Base-by-base conservation (phyloP, 2,113 vertebrate species). In the Synchiropus splendidus region DNA sequence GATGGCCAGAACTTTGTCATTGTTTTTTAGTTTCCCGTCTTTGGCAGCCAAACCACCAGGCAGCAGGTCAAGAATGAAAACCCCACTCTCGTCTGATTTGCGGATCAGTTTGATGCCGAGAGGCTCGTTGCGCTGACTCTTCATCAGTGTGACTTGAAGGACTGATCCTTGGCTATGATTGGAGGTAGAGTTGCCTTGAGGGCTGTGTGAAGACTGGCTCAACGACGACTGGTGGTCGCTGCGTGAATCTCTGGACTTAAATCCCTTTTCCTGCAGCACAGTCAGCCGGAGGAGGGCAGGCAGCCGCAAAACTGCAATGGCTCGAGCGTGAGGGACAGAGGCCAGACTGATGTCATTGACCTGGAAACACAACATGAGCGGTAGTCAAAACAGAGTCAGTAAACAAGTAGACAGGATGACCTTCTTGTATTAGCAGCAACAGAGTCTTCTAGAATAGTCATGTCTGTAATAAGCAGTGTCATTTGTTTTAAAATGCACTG, bases 261-360 rank as follows among this genome's bases (percentile, higher is more conserved):
- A 94, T 0, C 92, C 92, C 72, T 91, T 92, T 74, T 94, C 92
- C 77, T 94, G 92, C 74, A 94, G 85, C 9, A 92, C 85, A 1
- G 89, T 84, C 55, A 94, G 81, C 47, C 86, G 79, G 38, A 91
- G 70, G 36, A 83, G 55, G 15, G 86, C 80, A 8, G 87, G 81
- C 58, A 86, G 86, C 39, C 71, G 82, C 37, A 94, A 79, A 48
- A 89, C 78, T 10, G 78, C 54, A 16, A 94, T 84, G 47, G 90
- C 92, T 21, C 86, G 83, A 45, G 74, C 43, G 36, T 94, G 92
- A 43, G 85, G 87, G 48, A 94, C 85, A 0, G 85, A 89, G 46
- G 89, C 86, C 77, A 92, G 64, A 59, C 87, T 92, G 67, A 89
- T 53, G 12, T 92, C 90, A 16, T 92, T 94, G 48, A 90, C 88